phyloP scores from a whole-genome alignment of 2,888 invertebrate species.

The Cantharis lateralis region DNA sequence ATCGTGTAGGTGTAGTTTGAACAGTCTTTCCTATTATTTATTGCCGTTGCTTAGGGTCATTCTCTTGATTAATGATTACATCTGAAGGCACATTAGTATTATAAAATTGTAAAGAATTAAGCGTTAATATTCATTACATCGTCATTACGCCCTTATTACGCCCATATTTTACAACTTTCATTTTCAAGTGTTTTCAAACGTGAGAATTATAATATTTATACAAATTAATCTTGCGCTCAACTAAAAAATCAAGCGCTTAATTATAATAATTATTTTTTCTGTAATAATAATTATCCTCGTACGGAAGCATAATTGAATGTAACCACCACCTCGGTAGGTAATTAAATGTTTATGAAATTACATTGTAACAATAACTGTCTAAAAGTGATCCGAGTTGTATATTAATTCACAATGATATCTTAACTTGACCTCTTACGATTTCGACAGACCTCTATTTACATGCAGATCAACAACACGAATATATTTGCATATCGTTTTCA shows the following conservation, averaged over 20 bases:
- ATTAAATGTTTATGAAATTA: not conserved
- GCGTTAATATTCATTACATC: slow-evolving; percentile 20
- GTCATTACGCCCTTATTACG: slow-evolving; percentile 7
- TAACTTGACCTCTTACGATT: slow-evolving; percentile 41
- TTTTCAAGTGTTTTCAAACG: not conserved
- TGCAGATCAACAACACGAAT: slow-evolving; percentile 41
- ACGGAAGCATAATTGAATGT: not conserved
- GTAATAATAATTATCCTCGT: not conserved
- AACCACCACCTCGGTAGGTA: not conserved
- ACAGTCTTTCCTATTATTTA: slow-evolving; percentile 29
- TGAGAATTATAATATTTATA: not conserved
- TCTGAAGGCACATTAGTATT: slow-evolving; percentile 28
- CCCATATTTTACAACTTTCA: not conserved
- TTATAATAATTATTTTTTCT: not conserved
- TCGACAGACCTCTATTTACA: slow-evolving; percentile 41
- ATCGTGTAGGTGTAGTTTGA: slow-evolving; percentile 30
- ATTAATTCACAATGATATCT: slow-evolving; percentile 43
- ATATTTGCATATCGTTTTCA: slow-evolving; percentile 43
- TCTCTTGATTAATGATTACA: slow-evolving; percentile 29
- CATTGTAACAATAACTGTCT: not conserved
- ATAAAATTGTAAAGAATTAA: slow-evolving; percentile 24
- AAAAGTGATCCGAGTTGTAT: slow-evolving; percentile 25
- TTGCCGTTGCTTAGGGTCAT: slow-evolving; percentile 27
- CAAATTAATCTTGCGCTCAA: not conserved
- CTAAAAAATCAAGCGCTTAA: not conserved